Evolutionary conservation across 2,797 vertebrate species (phyloP).

Genomic region (Nothura maculosa): DNA sequence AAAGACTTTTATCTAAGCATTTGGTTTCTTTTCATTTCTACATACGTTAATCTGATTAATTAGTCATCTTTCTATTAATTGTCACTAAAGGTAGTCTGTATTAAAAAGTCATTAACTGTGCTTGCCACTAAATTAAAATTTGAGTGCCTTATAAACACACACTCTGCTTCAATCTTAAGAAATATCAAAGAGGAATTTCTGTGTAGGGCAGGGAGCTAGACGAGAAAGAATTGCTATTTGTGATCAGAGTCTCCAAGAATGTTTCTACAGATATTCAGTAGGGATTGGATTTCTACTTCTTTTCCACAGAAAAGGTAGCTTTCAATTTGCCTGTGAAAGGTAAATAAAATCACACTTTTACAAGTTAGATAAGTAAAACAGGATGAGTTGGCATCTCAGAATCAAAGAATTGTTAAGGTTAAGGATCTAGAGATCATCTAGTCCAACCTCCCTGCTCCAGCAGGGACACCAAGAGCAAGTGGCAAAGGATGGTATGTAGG

Average conservation of each 20-base stretch:
- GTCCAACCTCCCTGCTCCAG: no score
- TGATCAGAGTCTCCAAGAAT: rapidly evolving
- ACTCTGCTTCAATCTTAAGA: rapidly evolving
- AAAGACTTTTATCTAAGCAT: background rate
- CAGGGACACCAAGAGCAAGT: no score
- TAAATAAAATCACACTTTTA: background rate
- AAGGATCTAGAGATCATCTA: no score
- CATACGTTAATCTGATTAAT: background rate
- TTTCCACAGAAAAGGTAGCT: background rate
- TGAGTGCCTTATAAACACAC: rapidly evolving
- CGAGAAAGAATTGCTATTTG: background rate
- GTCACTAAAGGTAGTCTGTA: background rate
- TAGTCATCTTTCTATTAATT: background rate
- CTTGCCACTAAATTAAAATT: background rate
- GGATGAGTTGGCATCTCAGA: background rate
- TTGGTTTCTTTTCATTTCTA: background rate
- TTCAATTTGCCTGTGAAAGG: background rate
- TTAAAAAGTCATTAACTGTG: background rate
- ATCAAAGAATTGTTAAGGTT: no score
- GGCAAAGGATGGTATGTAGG: no score
- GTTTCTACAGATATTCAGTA: background rate
- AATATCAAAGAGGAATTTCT: background rate
- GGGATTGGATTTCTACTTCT: background rate
- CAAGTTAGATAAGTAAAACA: background rate
- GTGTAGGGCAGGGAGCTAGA: background rate